Evolutionary conservation across 2,888 invertebrate species (phyloP).

Genomic region (Idaea aversata): DNA sequence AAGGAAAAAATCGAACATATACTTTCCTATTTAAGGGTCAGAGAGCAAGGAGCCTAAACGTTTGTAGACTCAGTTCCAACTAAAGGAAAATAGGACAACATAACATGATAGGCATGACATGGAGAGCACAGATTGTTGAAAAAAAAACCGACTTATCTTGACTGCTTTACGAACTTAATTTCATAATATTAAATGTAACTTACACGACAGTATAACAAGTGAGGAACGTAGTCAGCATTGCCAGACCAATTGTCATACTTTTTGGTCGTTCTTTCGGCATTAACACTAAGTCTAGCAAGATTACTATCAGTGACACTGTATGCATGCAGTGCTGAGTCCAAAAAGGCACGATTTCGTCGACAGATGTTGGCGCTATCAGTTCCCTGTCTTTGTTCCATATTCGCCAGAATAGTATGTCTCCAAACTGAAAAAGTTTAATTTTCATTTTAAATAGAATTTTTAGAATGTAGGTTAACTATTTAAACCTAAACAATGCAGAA

Average conservation of each 20-base stretch:
- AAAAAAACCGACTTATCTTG: too few relatives aligned
- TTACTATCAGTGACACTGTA: slow-evolving; percentile 53
- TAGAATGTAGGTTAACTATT: too few relatives aligned
- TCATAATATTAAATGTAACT: slow-evolving; percentile 30
- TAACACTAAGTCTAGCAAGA: slow-evolving; percentile 53
- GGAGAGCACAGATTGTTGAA: too few relatives aligned
- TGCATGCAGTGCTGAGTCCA: slow-evolving; percentile 70
- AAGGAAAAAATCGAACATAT: too few relatives aligned
- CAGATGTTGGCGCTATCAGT: slow-evolving; percentile 49
- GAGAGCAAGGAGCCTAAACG: too few relatives aligned
- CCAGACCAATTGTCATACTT: slow-evolving; percentile 38
- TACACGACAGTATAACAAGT: slow-evolving; percentile 48
- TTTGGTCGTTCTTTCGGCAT: slow-evolving; percentile 53
- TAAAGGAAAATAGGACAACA: too few relatives aligned
- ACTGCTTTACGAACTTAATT: too few relatives aligned
- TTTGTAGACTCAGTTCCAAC: too few relatives aligned
- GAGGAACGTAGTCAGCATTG: slow-evolving; percentile 41
- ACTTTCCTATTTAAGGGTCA: too few relatives aligned
- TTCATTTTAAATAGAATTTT: too few relatives aligned
- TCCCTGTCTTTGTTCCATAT: slow-evolving; percentile 57
- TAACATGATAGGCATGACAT: too few relatives aligned
- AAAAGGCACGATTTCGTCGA: slow-evolving; percentile 51
- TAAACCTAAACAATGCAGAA: too few relatives aligned
- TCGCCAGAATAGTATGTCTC: slow-evolving; percentile 66
- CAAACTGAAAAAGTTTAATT: slow-evolving; percentile 46